Percentiles rank a stretch among this genome's conserved stretches.
phyloP scores from a whole-genome alignment of 2,888 invertebrate genomes.

The Zootermopsis nevadensis region DNA sequence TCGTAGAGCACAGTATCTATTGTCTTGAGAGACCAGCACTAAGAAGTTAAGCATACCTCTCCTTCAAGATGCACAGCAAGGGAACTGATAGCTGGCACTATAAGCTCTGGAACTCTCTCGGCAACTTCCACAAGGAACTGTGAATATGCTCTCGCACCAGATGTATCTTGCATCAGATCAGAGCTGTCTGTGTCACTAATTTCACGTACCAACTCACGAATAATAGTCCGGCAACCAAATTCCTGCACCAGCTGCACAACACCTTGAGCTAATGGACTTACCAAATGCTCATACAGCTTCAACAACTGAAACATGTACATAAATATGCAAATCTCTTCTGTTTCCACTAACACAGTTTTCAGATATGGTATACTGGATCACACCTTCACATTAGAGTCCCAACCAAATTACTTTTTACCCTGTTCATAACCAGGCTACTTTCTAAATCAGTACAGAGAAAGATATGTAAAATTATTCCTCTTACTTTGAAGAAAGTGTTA shows the following conservation, averaged over 20 bases:
- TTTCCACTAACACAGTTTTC: too few relatives aligned
- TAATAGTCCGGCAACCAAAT: constrained; percentile 75
- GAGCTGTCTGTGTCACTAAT: constrained; percentile 76
- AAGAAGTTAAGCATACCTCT: constrained; percentile 61
- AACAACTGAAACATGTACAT: constrained; percentile 69
- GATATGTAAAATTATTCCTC: too few relatives aligned
- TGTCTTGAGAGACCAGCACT: too few relatives aligned
- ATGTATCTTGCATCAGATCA: constrained; percentile 61
- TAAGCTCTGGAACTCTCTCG: constrained; percentile 70
- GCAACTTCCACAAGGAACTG: constrained; percentile 73
- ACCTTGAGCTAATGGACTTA: constrained; percentile 75
- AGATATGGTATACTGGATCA: too few relatives aligned
- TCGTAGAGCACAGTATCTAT: too few relatives aligned
- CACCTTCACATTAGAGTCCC: too few relatives aligned
- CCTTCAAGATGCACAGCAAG: constrained; percentile 71
- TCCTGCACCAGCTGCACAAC: constrained; percentile 76
- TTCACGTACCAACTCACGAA: constrained; percentile 79
- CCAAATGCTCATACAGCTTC: constrained; percentile 80
- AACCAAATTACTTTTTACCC: too few relatives aligned
- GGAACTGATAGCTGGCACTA: constrained; percentile 71
- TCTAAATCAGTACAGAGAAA: too few relatives aligned
- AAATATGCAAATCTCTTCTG: not conserved
- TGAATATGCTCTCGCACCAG: constrained; percentile 57
- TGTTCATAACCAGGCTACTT: too few relatives aligned
- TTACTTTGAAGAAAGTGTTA: too few relatives aligned